Evolutionary conservation across 1,140 invertebrate genomes (phyloP).

Genomic region (Thaumetopoea pityocampa): DNA sequence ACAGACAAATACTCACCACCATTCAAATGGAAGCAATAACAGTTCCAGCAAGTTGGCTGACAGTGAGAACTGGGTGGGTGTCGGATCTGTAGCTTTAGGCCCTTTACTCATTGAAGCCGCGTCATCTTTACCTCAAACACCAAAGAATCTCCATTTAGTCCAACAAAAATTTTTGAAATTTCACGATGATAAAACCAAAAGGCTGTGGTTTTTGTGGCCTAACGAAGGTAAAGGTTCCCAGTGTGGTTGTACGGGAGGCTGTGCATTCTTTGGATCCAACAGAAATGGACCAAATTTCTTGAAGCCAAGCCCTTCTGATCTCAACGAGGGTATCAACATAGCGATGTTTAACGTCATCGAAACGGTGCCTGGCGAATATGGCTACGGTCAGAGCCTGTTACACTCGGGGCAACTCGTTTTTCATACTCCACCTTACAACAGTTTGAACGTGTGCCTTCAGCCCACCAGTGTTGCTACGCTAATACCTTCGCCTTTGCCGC

Average conservation of each 20-base stretch:
- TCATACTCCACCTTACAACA: constrained; percentile 90
- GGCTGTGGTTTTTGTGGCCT: constrained; percentile 97
- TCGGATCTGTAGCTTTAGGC: constrained; percentile 92
- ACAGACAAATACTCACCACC: constrained; percentile 57
- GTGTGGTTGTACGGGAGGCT: constrained; percentile 97
- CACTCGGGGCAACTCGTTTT: constrained; percentile 93
- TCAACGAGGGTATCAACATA: constrained; percentile 88
- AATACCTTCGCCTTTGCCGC: constrained; percentile 64
- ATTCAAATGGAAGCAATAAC: constrained; percentile 54
- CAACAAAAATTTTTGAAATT: constrained; percentile 91
- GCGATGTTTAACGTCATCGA: constrained; percentile 77
- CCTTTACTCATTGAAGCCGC: constrained; percentile 96
- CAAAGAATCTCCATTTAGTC: constrained; percentile 85
- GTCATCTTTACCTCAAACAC: constrained; percentile 84
- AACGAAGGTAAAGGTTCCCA: constrained; percentile 80
- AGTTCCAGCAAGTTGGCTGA: constrained; percentile 61
- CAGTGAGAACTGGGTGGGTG: constrained; percentile 92
- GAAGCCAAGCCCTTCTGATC: constrained; percentile 87
- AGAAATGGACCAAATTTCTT: constrained; percentile 92
- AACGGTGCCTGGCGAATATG: constrained; percentile 78
- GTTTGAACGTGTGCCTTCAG: constrained; percentile 86
- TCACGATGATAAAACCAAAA: constrained; percentile 92
- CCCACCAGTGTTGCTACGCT: constrained; percentile 75
- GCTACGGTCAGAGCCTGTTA: constrained; percentile 95
- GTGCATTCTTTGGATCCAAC: constrained; percentile 94